Conservation (phyloP, 2,113 vertebrate genomes). For the Lophochroa leadbeateri region DNA sequence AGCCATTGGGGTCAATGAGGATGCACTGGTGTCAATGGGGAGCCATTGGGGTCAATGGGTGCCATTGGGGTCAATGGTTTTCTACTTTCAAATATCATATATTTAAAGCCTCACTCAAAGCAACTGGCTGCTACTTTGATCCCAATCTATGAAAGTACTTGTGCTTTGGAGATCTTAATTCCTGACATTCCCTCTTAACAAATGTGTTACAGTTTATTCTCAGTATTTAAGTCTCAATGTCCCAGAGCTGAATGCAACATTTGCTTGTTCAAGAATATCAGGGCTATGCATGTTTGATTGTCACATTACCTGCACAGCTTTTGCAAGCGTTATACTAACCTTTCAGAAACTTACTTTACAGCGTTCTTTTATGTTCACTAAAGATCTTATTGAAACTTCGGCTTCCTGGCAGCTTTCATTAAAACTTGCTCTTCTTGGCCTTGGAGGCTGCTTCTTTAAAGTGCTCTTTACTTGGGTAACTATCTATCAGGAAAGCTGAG, state of each 20-base stretch:
- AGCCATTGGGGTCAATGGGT: too few species aligned
- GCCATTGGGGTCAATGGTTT: too few species aligned
- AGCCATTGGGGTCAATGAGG: too few species aligned
- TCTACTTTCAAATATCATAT: background rate
- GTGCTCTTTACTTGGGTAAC: background rate
- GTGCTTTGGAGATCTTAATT: background rate
- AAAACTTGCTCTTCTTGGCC: background rate
- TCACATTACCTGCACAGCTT: background rate
- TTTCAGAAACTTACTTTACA: background rate
- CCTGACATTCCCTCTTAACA: background rate
- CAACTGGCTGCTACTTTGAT: background rate
- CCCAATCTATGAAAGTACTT: background rate
- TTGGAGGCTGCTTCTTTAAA: background rate
- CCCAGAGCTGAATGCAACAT: background rate
- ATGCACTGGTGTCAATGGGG: too few species aligned
- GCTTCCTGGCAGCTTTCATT: background rate
- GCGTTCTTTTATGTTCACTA: background rate
- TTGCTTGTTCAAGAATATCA: background rate
- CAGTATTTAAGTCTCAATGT: background rate
- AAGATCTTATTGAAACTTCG: background rate
- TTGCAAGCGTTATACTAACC: background rate
- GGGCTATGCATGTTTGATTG: background rate
- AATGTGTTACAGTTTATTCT: background rate
- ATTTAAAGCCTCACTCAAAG: background rate
- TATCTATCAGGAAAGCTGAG: background rate